Evolutionary conservation across 2,888 invertebrate species (phyloP).

Genomic region (Euplexia lucipara): DNA sequence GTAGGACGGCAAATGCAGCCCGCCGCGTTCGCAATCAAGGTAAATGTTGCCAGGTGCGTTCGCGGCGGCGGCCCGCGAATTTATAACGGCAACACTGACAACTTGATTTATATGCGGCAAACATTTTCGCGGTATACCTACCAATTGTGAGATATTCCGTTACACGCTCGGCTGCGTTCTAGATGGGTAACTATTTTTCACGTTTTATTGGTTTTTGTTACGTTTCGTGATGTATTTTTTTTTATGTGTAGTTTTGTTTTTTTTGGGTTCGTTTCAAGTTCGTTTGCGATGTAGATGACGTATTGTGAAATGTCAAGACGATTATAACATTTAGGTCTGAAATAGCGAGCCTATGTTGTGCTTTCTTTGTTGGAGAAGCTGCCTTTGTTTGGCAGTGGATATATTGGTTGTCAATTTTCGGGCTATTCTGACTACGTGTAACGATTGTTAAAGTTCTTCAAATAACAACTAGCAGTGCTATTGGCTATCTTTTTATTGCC

Average conservation of each 20-base stretch:
- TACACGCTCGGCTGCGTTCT: conserved; percentile 77
- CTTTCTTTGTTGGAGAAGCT: too few relatives aligned
- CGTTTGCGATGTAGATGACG: conserved; percentile 14
- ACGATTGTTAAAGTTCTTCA: too few relatives aligned
- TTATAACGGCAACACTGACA: conserved; percentile 88
- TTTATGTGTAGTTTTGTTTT: conserved; percentile 59
- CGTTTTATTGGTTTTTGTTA: conserved; percentile 81
- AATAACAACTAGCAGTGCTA: too few relatives aligned
- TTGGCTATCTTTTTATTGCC: too few relatives aligned
- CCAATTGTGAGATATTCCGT: conserved; percentile 81
- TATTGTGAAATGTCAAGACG: neutral
- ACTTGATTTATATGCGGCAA: conserved; percentile 85
- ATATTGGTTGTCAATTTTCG: too few relatives aligned
- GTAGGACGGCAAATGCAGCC: conserved; percentile 77
- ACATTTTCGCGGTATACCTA: conserved; percentile 76
- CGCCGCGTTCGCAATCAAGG: conserved; percentile 83
- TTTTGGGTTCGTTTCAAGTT: conserved; percentile 26
- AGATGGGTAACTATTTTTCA: conserved; percentile 80
- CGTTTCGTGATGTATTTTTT: conserved; percentile 73
- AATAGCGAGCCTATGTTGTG: too few relatives aligned
- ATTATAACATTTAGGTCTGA: neutral
- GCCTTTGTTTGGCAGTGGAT: too few relatives aligned
- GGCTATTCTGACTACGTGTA: too few relatives aligned
- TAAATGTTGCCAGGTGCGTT: conserved; percentile 88
- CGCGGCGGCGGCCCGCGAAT: conserved; percentile 82